phyloP scores from a whole-genome alignment of 2,797 vertebrate genomes.

The Platyrinchus mystaceus region DNA sequence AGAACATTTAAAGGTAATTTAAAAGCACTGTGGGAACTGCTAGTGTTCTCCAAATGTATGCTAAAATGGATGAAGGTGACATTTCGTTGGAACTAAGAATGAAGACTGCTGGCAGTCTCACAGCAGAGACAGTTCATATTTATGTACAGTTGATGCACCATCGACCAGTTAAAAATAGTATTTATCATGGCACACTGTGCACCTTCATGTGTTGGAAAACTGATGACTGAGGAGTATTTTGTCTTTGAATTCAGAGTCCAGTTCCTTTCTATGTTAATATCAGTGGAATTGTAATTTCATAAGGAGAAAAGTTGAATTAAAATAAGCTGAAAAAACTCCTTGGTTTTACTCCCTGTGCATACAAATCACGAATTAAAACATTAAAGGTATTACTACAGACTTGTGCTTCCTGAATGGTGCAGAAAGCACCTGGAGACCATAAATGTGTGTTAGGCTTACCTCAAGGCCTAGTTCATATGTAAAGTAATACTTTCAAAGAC shows the following conservation, averaged over 20 bases:
- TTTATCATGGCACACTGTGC: rapidly evolving
- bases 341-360: background rate
- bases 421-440: background rate
- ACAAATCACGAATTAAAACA: background rate
- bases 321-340: background rate
- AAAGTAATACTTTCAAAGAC: background rate
- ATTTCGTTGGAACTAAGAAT: background rate
- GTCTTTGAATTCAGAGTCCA: background rate
- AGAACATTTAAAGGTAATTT: background rate
- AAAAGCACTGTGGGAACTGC: background rate
- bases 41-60: background rate
- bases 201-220: background rate
- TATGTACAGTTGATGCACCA: background rate
- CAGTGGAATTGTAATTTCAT: background rate
- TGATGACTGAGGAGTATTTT: background rate
- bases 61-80: constrained; percentile 51
- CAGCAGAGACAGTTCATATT: background rate
- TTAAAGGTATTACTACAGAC: background rate
- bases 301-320: background rate
- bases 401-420: background rate
- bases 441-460: background rate
- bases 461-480: background rate
- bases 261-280: background rate
- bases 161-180: background rate
- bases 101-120: background rate